A percentile compares a stretch with the other conserved stretches of the same genome.
Evolutionary conservation across 2,797 vertebrate genomes (phyloP).

Genomic region (Phalloptychus januarius): DNA sequence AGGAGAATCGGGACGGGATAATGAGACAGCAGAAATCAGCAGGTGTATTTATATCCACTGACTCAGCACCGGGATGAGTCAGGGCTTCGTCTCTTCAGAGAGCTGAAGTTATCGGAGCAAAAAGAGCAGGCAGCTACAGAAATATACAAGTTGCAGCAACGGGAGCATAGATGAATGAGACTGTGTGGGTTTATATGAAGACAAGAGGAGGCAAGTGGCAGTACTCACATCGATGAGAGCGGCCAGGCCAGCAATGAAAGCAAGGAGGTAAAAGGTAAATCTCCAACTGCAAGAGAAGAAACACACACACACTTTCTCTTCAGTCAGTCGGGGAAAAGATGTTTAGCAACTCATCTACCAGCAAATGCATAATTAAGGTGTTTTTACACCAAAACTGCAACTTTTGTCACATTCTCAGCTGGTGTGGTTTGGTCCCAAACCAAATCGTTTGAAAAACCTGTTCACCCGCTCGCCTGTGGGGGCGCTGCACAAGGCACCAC

Average conservation of each 20-base stretch:
- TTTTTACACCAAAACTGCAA: too few species aligned
- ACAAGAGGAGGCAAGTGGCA: constrained; percentile 21
- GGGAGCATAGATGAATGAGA: constrained; percentile 29
- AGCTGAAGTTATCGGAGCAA: constrained; percentile 28
- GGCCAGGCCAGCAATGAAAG: constrained; percentile 93
- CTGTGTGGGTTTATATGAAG: constrained; percentile 9
- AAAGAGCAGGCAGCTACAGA: constrained; percentile 22
- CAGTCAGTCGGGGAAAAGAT: constrained; percentile 56
- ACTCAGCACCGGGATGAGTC: constrained; percentile 54
- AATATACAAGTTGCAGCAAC: constrained; percentile 20
- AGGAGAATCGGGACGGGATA: constrained; percentile 32
- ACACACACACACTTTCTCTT: constrained; percentile 66
- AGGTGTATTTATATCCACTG: constrained; percentile 55
- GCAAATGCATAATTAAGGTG: constrained; percentile 16
- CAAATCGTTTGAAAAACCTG: too few species aligned
- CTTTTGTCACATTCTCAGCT: too few species aligned
- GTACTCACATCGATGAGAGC: constrained; percentile 94
- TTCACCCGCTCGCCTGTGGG: too few species aligned
- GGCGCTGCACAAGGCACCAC: too few species aligned
- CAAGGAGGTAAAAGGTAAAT: constrained; percentile 96
- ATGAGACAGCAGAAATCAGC: constrained; percentile 39
- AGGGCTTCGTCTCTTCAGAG: constrained; percentile 21
- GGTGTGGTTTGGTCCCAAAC: too few species aligned
- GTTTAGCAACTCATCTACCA: constrained; percentile 41
- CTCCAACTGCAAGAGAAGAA: constrained; percentile 94